These are phyloP conservation scores for Harpegnathos saltator DNA, from an alignment of 1,140 invertebrate genomes.

Conservation along the genomic window DNA sequence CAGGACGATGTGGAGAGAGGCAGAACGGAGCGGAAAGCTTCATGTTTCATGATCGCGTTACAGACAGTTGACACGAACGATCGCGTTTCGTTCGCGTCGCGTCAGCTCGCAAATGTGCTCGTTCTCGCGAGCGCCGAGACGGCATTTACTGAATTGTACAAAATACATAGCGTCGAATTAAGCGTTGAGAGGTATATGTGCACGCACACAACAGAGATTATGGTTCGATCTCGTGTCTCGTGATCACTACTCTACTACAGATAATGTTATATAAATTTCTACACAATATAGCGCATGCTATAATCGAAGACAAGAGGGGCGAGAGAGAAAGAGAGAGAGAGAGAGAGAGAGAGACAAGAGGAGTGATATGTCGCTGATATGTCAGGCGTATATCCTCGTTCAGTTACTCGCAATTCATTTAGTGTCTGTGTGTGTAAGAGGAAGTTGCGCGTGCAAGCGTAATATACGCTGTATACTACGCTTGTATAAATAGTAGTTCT, in stretches of 20 bases:
- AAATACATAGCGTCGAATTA: conserved; percentile 58
- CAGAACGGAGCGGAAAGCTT: neutral
- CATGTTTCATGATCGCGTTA: neutral
- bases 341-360: neutral
- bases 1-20: neutral
- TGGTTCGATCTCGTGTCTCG: too few species aligned
- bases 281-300: conserved; percentile 15
- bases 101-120: neutral
- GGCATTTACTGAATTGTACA: conserved; percentile 72
- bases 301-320: conserved; percentile 17
- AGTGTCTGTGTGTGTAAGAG: conserved; percentile 39
- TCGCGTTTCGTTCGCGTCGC: neutral
- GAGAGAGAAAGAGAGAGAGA: neutral
- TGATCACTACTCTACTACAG: conserved; percentile 1
- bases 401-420: conserved; percentile 47
- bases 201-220: conserved; percentile 27
- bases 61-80: neutral
- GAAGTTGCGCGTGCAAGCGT: conserved; percentile 7
- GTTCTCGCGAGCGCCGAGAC: conserved; percentile 23
- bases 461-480: too few species aligned
- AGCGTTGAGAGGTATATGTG: conserved; percentile 29
- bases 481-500: conserved; percentile 54
- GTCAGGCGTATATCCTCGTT: conserved; percentile 42
- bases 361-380: neutral
- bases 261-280: conserved; percentile 20